These are phyloP conservation scores for Phycodurus eques DNA, from an alignment of 2,113 vertebrate genomes.

Conservation along the genomic window DNA sequence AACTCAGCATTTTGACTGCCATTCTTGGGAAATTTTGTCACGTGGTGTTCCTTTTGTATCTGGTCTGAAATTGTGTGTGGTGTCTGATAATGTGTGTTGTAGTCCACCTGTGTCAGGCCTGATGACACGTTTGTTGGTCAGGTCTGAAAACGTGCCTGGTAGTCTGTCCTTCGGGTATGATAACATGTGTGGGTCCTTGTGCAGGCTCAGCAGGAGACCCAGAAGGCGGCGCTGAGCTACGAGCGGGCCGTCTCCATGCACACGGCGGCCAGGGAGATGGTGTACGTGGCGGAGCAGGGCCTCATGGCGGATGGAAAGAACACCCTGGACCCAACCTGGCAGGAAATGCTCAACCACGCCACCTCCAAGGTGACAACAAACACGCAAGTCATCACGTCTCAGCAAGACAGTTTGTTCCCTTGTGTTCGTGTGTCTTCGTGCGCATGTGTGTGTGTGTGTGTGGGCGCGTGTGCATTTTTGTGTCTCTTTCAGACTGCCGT, in stretches of 20 bases:
- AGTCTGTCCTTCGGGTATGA: background rate
- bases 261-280: slow-evolving; percentile 92
- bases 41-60: no score
- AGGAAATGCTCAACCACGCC: slow-evolving; percentile 96
- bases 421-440: no score
- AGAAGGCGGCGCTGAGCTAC: slow-evolving; percentile 87
- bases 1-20: no score
- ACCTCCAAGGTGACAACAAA: slow-evolving; percentile 80
- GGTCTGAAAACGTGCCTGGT: no score
- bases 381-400: background rate
- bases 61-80: no score
- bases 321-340: slow-evolving; percentile 93
- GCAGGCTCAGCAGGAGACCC: slow-evolving; percentile 93
- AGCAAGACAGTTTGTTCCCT: no score
- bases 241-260: slow-evolving; percentile 93
- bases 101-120: no score
- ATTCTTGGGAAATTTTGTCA: no score
- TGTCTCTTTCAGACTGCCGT: background rate
- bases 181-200: slow-evolving; percentile 7
- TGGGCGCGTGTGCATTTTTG: no score
- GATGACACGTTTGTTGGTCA: no score
- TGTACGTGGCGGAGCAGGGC: slow-evolving; percentile 92
- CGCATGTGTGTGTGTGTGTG: no score
- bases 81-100: no score
- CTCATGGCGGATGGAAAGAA: slow-evolving; percentile 86